A percentile compares a stretch with the other conserved stretches of the same genome.
Conservation (phyloP, 2,888 invertebrate species). For the Sinelater perroti region DNA sequence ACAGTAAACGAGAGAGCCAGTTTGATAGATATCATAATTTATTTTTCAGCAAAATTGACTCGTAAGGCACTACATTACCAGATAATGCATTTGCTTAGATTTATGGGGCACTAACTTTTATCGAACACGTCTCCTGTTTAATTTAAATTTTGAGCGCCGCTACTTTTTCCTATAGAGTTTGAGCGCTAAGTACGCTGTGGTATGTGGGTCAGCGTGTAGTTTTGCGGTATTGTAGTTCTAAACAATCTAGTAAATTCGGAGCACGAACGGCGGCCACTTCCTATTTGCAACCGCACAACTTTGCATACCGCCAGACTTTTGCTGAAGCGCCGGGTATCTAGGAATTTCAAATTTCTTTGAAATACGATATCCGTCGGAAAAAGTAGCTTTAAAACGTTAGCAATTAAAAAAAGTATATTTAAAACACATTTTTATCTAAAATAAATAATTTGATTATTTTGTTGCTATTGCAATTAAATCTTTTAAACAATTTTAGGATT, state of each 20-base stretch:
- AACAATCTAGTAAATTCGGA: slow-evolving; percentile 9
- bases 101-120: slow-evolving; percentile 10
- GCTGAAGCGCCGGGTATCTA: slow-evolving; percentile 2
- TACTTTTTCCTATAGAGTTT: slow-evolving; percentile 5
- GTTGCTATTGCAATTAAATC: too few species aligned
- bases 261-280: slow-evolving; percentile 8
- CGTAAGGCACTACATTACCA: neutral
- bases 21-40: too few species aligned
- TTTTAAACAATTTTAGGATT: too few species aligned
- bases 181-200: slow-evolving; percentile 11
- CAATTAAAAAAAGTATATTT: too few species aligned
- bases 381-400: too few species aligned
- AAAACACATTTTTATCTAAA: too few species aligned
- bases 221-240: slow-evolving; percentile 2
- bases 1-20: too few species aligned
- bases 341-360: too few species aligned
- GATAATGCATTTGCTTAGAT: neutral
- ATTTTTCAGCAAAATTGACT: too few species aligned
- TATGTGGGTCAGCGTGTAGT: slow-evolving; percentile 13
- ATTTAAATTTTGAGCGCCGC: slow-evolving; percentile 9
- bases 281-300: slow-evolving; percentile 7
- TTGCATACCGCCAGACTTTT: slow-evolving; percentile 6
- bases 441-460: too few species aligned
- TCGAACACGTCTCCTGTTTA: slow-evolving; percentile 11
- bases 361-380: too few species aligned